Evolutionary conservation across 2,888 invertebrate genomes (phyloP), one percentile per base, ranked within the genome.

Genomic region (Synanthedon myopaeformis): DNA sequence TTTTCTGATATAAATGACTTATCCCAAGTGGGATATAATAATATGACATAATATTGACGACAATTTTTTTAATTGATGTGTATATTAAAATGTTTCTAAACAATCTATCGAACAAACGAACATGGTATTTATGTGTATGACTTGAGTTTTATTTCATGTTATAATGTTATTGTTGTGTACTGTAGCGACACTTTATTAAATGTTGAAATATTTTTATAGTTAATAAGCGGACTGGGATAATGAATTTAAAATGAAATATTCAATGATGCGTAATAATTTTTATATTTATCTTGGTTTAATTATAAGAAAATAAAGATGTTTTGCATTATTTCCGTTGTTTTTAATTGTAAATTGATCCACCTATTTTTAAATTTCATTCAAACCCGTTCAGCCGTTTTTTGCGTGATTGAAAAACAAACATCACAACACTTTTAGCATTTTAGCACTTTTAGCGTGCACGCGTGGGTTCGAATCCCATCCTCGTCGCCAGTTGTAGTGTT

Each of bases 381-480:
- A 23, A 23, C 5, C 23, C 1, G 23, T 23, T 23, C 23, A 23
- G 23, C 23, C 23, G 23, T 23, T 23, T 23, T n/a, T 23, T 23
- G 5, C 23, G 23, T 23, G 23, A 23, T 23, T 23, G 23, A 23
- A 23, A 23, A 23, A 23, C 23, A 23, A 5, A 23, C 23, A 23
- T 23, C 19, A n/a, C n/a, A n/a, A n/a, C n/a, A n/a, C n/a, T n/a
- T n/a, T n/a, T n/a, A n/a, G n/a, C n/a, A n/a, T n/a, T n/a, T n/a
- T n/a, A n/a, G n/a, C n/a, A n/a, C n/a, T n/a, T n/a, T n/a, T n/a
- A n/a, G n/a, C n/a, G n/a, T 92, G 91, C 92, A 91, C 92, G 92
- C 92, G 92, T 92, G 92, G 92, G 92, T 92, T 92, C 91, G 92
- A 91, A 92, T 92, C 92, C 91, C 92, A 92, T 92, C 92, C 91